Conservation (phyloP, 2,797 vertebrate species). For the Pipistrellus pipistrellus region DNA sequence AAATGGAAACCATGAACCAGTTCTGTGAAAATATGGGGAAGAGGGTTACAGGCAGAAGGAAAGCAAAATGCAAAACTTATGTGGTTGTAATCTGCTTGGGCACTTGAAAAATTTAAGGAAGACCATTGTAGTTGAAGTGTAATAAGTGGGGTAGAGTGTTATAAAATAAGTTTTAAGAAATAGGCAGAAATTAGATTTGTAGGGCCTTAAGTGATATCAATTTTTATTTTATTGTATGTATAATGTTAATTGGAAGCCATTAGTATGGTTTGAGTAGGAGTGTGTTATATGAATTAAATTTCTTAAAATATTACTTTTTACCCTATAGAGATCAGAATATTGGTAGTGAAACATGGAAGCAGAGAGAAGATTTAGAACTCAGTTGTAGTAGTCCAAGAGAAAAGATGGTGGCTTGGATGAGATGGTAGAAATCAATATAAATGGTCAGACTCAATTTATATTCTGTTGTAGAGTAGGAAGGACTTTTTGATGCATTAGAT, state of each 20-base stretch:
- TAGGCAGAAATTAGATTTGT: constrained; percentile 14
- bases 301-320: constrained; percentile 27
- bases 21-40: constrained; percentile 5
- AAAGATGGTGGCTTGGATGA: neutral
- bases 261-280: neutral
- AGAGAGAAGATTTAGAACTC: neutral
- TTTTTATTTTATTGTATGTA: neutral
- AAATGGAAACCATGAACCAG: neutral
- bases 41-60: neutral
- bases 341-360: neutral
- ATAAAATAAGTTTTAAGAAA: neutral
- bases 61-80: neutral
- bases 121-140: neutral
- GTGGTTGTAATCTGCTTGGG: neutral
- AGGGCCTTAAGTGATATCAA: neutral
- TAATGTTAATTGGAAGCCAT: neutral
- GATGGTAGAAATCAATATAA: neutral
- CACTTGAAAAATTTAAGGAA: constrained; percentile 31
- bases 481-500: constrained; percentile 4
- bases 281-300: neutral
- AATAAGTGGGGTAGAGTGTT: neutral
- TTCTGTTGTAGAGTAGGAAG: neutral
- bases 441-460: neutral
- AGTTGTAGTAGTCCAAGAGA: neutral
- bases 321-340: neutral